Conservation (phyloP, 2,888 invertebrate genomes). For the Melipona bicolor region DNA sequence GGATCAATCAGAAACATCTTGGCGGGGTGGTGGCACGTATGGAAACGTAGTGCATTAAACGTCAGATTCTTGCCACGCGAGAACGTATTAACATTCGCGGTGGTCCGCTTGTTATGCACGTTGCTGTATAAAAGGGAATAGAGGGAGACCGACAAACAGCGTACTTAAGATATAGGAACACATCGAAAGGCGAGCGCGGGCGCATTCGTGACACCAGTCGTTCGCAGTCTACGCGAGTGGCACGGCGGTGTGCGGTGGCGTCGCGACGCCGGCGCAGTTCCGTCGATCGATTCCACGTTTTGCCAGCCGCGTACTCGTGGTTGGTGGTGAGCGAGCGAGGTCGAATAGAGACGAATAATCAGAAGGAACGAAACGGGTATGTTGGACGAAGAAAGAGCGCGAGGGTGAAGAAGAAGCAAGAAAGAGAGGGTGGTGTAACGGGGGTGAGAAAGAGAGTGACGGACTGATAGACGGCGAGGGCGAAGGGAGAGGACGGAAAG, state of each 20-base stretch:
- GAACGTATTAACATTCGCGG: neutral
- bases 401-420: neutral
- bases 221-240: conserved; percentile 45
- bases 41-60: neutral
- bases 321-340: conserved; percentile 4
- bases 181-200: conserved; percentile 50
- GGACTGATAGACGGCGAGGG: neutral
- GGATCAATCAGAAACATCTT: neutral
- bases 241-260: conserved; percentile 66
- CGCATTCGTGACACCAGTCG: conserved; percentile 62
- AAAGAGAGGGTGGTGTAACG: neutral
- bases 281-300: conserved; percentile 78
- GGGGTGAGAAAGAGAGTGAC: conserved; percentile 7
- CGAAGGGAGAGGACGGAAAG: neutral
- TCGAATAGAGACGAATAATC: conserved; percentile 26
- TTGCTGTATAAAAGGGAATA: neutral
- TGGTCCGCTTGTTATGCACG: conserved; percentile 22
- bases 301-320: conserved; percentile 4
- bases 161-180: conserved; percentile 33
- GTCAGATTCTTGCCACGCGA: neutral
- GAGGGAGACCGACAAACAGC: conserved; percentile 30
- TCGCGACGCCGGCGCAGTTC: conserved; percentile 82
- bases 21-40: neutral
- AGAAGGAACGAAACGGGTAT: conserved; percentile 2
- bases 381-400: neutral